A percentile compares a stretch with the other conserved stretches of the same genome.
Conservation (phyloP, 2,888 invertebrate genomes). For the Plebejus anna region DNA sequence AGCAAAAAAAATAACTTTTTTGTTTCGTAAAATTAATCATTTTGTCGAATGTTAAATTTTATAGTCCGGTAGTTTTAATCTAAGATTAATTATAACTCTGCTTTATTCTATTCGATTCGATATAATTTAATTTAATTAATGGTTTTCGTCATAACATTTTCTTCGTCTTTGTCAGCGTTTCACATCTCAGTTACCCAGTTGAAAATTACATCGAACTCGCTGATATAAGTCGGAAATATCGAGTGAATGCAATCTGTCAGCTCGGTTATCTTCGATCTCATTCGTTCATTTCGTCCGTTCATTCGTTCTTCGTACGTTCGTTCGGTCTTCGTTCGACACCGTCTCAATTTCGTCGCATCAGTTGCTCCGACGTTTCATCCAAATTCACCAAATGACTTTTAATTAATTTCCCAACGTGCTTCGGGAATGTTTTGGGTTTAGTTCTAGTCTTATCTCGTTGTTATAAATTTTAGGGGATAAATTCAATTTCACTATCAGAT, state of each 20-base stretch:
- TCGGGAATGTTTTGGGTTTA: not conserved
- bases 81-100: too few relatives aligned
- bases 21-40: too few relatives aligned
- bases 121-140: too few relatives aligned
- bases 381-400: constrained; percentile 17
- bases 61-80: too few relatives aligned
- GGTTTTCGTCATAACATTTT: not conserved
- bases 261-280: constrained; percentile 7
- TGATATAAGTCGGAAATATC: constrained; percentile 10
- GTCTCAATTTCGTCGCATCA: constrained; percentile 19
- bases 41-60: too few relatives aligned
- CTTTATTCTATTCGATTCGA: too few relatives aligned
- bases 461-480: not conserved
- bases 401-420: not conserved
- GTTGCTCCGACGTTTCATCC: constrained; percentile 5
- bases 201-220: not conserved
- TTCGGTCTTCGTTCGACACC: constrained; percentile 3
- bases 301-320: not conserved
- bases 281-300: constrained; percentile 5
- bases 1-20: too few relatives aligned
- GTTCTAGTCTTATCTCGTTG: not conserved
- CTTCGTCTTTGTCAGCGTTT: not conserved
- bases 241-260: constrained; percentile 6
- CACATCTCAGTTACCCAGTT: not conserved
- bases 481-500: not conserved